These are phyloP conservation scores for Phthorimaea operculella DNA, from an alignment of 1,140 invertebrate genomes.

Conservation along the genomic window DNA sequence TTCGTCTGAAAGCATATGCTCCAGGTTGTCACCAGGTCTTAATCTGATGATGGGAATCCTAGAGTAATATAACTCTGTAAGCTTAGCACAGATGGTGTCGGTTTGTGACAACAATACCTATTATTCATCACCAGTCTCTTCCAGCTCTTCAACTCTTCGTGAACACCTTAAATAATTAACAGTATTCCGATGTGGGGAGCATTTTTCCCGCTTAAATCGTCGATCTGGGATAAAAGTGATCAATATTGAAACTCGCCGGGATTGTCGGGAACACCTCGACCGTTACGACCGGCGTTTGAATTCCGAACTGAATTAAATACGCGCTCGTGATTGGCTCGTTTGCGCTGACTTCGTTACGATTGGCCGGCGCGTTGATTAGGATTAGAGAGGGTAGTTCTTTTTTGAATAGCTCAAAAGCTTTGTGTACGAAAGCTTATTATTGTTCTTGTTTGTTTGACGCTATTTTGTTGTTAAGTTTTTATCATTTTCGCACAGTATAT, in stretches of 20 bases:
- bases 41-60: too few species aligned
- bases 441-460: too few species aligned
- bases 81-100: too few species aligned
- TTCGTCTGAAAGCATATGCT: too few species aligned
- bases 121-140: conserved; percentile 17
- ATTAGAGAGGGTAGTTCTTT: neutral
- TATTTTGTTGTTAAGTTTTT: too few species aligned
- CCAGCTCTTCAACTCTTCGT: conserved; percentile 15
- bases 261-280: conserved; percentile 9
- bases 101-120: too few species aligned
- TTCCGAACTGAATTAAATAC: conserved; percentile 25
- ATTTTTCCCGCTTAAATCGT: conserved; percentile 45
- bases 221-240: conserved; percentile 40
- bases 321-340: conserved; percentile 17
- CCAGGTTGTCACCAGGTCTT: too few species aligned
- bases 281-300: neutral
- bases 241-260: conserved; percentile 33
- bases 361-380: neutral
- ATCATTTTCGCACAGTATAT: too few species aligned
- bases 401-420: neutral
- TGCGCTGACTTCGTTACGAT: neutral
- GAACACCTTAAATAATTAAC: conserved; percentile 45
- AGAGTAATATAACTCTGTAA: too few species aligned
- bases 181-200: conserved; percentile 36
- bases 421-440: too few species aligned